Conservation (phyloP, 2,888 invertebrate genomes). For the Cantharis rufa region DNA sequence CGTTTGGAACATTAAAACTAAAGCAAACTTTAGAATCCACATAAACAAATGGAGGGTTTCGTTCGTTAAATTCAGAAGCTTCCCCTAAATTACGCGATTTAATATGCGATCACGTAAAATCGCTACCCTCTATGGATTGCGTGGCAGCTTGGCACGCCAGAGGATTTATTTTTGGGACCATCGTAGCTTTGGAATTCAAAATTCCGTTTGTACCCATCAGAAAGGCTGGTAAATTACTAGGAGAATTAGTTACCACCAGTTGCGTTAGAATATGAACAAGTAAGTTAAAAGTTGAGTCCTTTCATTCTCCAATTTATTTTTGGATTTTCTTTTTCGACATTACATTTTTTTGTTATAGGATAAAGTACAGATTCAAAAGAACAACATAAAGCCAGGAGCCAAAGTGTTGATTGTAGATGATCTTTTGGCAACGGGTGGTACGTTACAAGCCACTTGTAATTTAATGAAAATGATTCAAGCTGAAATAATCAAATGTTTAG, state of each 20-base stretch:
- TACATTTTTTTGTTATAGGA: constrained; percentile 65
- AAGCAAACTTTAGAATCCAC: too few species aligned
- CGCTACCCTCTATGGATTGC: constrained; percentile 68
- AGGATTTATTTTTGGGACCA: constrained; percentile 91
- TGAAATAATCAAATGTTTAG: constrained; percentile 71
- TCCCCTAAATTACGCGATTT: constrained; percentile 68
- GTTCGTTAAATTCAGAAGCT: too few species aligned
- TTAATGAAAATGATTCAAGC: constrained; percentile 69
- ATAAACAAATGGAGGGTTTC: too few species aligned
- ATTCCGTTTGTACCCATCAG: constrained; percentile 89
- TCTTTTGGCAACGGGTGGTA: constrained; percentile 93
- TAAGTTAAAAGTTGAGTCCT: constrained; percentile 9
- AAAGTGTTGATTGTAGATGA: constrained; percentile 91
- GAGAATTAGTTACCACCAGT: constrained; percentile 68
- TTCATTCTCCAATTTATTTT: too few species aligned
- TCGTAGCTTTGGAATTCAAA: constrained; percentile 77
- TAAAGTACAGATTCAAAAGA: constrained; percentile 82
- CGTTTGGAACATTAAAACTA: too few species aligned
- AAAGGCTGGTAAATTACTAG: constrained; percentile 96
- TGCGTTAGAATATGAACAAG: constrained; percentile 88
- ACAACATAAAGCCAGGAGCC: constrained; percentile 68
- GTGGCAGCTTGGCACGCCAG: constrained; percentile 90
- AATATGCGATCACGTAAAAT: constrained; percentile 67
- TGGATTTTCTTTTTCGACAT: too few species aligned
- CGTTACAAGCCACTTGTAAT: constrained; percentile 72